phyloP scores from a whole-genome alignment of 2,113 vertebrate species.

The Smithornis capensis region DNA sequence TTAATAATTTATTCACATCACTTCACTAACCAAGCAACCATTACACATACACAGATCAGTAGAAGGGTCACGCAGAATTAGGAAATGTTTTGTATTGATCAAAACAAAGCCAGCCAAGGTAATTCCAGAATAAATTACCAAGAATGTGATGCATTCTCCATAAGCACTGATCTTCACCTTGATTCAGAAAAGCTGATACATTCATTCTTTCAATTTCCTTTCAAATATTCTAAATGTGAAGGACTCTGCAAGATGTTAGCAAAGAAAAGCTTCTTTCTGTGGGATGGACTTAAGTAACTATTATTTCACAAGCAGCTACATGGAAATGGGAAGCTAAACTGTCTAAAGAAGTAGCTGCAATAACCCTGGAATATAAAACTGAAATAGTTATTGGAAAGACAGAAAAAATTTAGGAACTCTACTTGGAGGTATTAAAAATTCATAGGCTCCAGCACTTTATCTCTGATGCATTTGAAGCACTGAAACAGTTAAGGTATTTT shows the following conservation, averaged over 20 bases:
- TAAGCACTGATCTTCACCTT: neutral
- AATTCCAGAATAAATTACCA: conserved; percentile 1
- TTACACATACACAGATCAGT: neutral
- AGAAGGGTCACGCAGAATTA: conserved; percentile 19
- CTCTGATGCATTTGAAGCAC: conserved; percentile 30
- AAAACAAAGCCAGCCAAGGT: conserved; percentile 9
- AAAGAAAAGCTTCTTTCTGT: neutral
- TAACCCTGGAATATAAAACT: neutral
- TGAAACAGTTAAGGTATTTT: conserved; percentile 69
- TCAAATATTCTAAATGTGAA: neutral
- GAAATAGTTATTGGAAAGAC: neutral
- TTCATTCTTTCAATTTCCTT: neutral
- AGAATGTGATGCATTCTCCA: neutral
- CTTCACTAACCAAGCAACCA: conserved; percentile 1
- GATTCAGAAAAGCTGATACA: neutral
- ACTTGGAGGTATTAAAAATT: conserved; percentile 36
- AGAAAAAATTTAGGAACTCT: conserved; percentile 27
- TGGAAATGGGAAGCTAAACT: neutral
- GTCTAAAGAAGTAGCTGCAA: neutral
- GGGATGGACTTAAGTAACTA: neutral
- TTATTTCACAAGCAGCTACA: neutral
- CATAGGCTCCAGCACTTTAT: neutral
- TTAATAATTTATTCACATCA: conserved; percentile 44
- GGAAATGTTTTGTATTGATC: conserved; percentile 40
- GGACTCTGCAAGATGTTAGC: neutral